Evolutionary conservation across 2,113 vertebrate genomes (phyloP), one percentile per base, ranked within the genome.

Genomic region (Phalacrocorax carbo): DNA sequence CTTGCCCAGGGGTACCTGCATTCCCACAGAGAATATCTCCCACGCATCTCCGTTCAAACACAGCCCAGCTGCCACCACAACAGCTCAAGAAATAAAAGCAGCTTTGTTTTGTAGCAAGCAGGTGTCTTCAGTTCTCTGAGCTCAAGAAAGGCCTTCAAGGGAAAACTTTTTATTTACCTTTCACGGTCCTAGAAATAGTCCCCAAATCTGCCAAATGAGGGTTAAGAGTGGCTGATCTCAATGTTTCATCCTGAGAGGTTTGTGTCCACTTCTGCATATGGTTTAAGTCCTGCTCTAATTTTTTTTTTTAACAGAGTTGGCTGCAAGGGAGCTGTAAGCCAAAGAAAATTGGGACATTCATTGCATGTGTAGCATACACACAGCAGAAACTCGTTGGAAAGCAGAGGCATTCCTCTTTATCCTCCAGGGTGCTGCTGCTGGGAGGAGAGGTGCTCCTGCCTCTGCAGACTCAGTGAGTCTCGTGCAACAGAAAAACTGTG

Each of bases 91-190:
- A 85, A 94, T 77, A 91, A 87, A 62, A 54, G 54, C 9, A 0
- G 70, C 86, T 88, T 95, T 93, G 91, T 94, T 86, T 58, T 36
- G 64, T 65, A 82, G 55, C 27, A 90, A 88, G 70, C 75, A 96
- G 84, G 75, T 93, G 68, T 91, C 89, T 91, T 82, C 54, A 76
- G 66, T 82, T 94, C 84, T 91, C 84, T 8, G 22, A 85, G 62
- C 42, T 93, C 72, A 69, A 70, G 80, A 72, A 85, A 82, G 49
- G 5, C 76, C 42, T 88, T 68, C 71, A 82, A 88, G 42, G 32
- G 71, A 62, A 77, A 79, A 34, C 65, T 58, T 90, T 82, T 84
- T 87, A 76, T 83, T 94, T 85, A 91, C 38, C 25, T 95, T 94
- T 86, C 73, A 79, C 2, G 3, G 32, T 72, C 49, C n/a, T 85